Base-by-base conservation (phyloP, 2,888 invertebrate species). In the Calameuta idolon region DNA sequence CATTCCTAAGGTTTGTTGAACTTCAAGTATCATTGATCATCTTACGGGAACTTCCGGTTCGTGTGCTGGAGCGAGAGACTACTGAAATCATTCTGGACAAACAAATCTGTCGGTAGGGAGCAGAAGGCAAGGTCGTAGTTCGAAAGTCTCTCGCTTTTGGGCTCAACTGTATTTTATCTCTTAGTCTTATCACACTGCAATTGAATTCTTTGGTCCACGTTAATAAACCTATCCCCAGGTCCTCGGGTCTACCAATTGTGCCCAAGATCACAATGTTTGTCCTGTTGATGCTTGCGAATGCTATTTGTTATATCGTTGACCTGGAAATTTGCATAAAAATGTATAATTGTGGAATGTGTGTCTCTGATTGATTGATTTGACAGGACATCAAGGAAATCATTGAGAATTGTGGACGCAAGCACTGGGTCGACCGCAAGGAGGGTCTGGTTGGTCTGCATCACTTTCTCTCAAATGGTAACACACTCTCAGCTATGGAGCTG, bases 341-440 rank as follows among this genome's bases (percentile, higher is more conserved):
- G 2, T 2, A 23, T 55, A 69, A n/a, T 15, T 34, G 5, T 9
- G 37, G 37, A 40, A 74, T 69, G 23, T 77, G 34, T n/a, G 23
- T 23, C 23, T 55, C 55, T 55, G 55, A 55, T 55, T 55, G 55
- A 55, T 55, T 23, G 23, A 55, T 86, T 87, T 91, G 91, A 34
- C 91, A 98, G 94, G 96, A 97, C 89, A 96, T 97, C 84, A 94
- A 94, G 83, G 96, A 97, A 87, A 98, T 98, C 88, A 96, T 98
- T 82, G 95, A 95, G 69, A 94, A 96, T 85, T 97, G 98, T 91
- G 96, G 96, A 77, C 97, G 96, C 89, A 96, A 97, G 35, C 97
- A 97, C 88, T 98, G 98, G 98, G 96, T 97, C 69, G 99, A 99
- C 90, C 92, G 99, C 79, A 98, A 98, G 91, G 99, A 99, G 86